A percentile compares a stretch with the other conserved stretches of the same genome.
Conservation (phyloP, 2,797 vertebrate genomes). For the Glyptemys insculpta region DNA sequence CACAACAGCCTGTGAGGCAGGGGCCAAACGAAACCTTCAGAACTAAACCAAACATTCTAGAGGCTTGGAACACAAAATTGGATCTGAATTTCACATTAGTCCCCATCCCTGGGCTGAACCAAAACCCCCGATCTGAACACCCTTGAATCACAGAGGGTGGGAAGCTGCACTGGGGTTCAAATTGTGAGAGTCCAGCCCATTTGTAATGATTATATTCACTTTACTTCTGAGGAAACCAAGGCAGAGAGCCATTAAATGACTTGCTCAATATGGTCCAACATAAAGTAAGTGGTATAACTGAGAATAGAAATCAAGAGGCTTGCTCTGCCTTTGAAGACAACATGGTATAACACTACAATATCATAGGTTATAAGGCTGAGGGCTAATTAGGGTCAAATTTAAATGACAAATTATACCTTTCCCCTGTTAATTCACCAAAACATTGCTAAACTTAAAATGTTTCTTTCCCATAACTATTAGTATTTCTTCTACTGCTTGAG, state of each 20-base stretch:
- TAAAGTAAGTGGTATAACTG: background rate
- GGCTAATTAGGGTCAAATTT: background rate
- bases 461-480: background rate
- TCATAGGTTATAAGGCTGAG: background rate
- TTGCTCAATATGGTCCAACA: background rate
- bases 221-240: constrained; percentile 1
- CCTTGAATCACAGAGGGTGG: background rate
- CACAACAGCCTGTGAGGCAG: background rate
- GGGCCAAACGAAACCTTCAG: background rate
- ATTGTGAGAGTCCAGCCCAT: background rate
- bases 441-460: background rate
- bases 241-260: background rate
- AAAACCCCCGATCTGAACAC: background rate
- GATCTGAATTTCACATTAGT: background rate
- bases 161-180: background rate
- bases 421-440: background rate
- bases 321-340: background rate
- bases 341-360: background rate
- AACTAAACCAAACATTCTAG: background rate
- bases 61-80: background rate
- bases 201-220: background rate
- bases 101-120: background rate
- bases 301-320: background rate
- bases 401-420: background rate
- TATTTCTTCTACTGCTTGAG: background rate